A percentile compares a stretch with the other conserved stretches of the same genome.
These are phyloP conservation scores for Drosophila mayaguana DNA, from an alignment of 2,888 invertebrate species.

Conservation along the genomic window DNA sequence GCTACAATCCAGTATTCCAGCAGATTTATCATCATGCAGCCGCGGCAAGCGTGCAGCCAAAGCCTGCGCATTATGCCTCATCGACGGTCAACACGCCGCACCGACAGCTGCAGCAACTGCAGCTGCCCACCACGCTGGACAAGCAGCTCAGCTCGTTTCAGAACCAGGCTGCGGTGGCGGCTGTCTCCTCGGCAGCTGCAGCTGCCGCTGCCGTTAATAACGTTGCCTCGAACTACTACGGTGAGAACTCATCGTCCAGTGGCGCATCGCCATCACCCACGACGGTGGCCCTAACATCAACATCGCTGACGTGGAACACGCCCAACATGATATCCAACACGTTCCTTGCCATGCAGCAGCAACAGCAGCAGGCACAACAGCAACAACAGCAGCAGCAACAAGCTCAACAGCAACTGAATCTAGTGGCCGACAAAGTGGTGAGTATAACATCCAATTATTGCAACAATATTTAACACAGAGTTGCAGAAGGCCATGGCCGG, in stretches of 20 bases:
- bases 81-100: conserved; percentile 88
- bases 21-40: conserved; percentile 93
- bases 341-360: conserved; percentile 84
- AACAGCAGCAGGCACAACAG: conserved; percentile 77
- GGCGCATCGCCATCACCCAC: conserved; percentile 84
- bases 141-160: conserved; percentile 83
- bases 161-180: conserved; percentile 82
- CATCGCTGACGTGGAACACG: conserved; percentile 90
- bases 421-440: conserved; percentile 84
- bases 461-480: conserved; percentile 34
- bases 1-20: conserved; percentile 93
- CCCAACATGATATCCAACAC: conserved; percentile 84
- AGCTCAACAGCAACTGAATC: conserved; percentile 77
- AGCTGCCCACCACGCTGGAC: conserved; percentile 86
- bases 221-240: conserved; percentile 83
- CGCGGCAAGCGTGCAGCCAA: conserved; percentile 86
- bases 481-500: conserved; percentile 30
- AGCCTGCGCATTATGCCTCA: conserved; percentile 90
- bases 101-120: conserved; percentile 89
- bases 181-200: conserved; percentile 79
- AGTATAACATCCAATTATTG: conserved; percentile 63
- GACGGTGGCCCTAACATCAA: conserved; percentile 83
- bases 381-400: conserved; percentile 76
- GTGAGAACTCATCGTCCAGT: conserved; percentile 84
- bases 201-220: conserved; percentile 82